phyloP scores from a whole-genome alignment of 1,140 invertebrate genomes.

The Caenorhabditis elegans region DNA sequence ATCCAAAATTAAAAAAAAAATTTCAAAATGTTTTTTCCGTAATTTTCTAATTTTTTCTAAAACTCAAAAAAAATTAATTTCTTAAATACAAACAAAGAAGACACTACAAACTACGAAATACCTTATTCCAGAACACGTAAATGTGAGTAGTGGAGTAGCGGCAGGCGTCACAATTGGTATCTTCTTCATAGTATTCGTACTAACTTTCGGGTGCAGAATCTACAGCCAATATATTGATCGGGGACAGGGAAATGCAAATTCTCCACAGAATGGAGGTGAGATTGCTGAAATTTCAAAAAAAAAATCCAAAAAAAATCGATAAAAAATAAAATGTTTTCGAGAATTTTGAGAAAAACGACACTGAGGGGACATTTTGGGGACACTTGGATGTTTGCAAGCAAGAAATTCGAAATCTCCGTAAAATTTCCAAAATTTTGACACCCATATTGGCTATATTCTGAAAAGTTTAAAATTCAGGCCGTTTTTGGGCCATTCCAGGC shows the following conservation, averaged over 20 bases:
- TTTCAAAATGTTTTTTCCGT: background rate
- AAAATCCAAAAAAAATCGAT: background rate
- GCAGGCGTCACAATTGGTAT: constrained; percentile 61
- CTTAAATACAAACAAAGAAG: too few relatives aligned
- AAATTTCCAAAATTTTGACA: too few relatives aligned
- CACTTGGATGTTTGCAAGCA: too few relatives aligned
- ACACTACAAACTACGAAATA: too few relatives aligned
- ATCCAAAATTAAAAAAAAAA: too few relatives aligned
- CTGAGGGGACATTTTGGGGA: too few relatives aligned
- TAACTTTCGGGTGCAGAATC: constrained; percentile 62
- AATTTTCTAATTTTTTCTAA: background rate
- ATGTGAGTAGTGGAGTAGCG: constrained; percentile 59
- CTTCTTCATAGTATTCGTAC: constrained; percentile 59
- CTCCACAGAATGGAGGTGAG: constrained; percentile 27
- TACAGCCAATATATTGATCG: constrained; percentile 53
- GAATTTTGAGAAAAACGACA: too few relatives aligned
- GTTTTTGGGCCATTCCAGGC: too few relatives aligned
- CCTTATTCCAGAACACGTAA: constrained; percentile 47
- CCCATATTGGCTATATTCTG: too few relatives aligned
- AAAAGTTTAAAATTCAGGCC: too few relatives aligned
- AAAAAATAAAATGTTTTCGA: background rate
- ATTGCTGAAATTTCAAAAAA: too few relatives aligned
- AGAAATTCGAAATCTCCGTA: background rate
- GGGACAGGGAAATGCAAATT: background rate
- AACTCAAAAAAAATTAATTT: too few relatives aligned